Evolutionary conservation across 2,113 vertebrate genomes (phyloP).

Genomic region (Columba janthina): DNA sequence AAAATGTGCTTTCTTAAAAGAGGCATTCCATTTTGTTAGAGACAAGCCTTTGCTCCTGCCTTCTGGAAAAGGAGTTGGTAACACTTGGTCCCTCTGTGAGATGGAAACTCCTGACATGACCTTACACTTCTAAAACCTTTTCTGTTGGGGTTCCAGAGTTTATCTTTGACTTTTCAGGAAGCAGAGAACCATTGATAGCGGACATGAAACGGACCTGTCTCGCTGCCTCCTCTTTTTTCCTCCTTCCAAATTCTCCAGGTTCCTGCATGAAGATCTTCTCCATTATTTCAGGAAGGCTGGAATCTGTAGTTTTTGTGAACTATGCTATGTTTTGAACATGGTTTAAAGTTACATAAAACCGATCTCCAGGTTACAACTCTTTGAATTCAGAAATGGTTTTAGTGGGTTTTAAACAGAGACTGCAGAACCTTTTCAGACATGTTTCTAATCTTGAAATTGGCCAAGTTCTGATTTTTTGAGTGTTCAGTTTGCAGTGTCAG

Average conservation of each 20-base stretch:
- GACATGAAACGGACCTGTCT: background rate
- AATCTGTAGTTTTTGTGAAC: background rate
- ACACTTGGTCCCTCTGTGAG: background rate
- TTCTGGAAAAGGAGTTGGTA: background rate
- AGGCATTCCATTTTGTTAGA: background rate
- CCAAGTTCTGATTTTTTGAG: background rate
- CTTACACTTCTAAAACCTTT: background rate
- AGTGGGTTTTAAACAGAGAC: background rate
- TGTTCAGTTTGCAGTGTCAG: background rate
- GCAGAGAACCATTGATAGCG: background rate
- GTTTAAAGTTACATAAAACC: background rate
- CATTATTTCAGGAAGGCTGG: background rate
- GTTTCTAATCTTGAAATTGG: background rate
- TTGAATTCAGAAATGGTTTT: background rate
- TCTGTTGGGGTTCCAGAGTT: background rate
- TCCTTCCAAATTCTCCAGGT: background rate
- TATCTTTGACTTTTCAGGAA: background rate
- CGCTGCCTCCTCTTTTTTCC: background rate
- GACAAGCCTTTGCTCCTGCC: background rate
- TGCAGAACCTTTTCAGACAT: background rate
- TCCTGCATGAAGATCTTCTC: background rate
- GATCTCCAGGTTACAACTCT: accelerated
- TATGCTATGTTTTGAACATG: background rate
- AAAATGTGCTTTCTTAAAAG: background rate
- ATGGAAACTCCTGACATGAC: background rate